Percentiles rank a stretch among this genome's conserved stretches.
phyloP scores from a whole-genome alignment of 2,797 vertebrate genomes.

The Steatocranus sp. region DNA sequence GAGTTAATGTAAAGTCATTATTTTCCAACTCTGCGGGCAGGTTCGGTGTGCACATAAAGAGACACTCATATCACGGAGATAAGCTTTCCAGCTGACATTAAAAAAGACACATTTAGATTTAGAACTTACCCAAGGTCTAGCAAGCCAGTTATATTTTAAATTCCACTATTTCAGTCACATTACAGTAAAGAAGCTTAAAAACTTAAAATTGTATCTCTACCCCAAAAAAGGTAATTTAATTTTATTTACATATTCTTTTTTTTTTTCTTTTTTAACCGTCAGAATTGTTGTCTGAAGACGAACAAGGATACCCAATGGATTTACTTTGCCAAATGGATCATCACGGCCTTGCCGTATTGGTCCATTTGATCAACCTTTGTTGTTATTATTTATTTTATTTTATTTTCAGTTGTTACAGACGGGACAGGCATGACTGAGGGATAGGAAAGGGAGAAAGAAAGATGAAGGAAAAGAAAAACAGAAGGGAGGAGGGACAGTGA shows the following conservation, averaged over 20 bases:
- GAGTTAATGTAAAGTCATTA: neutral
- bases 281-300: no score
- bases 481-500: no score
- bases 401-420: no score
- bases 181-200: neutral
- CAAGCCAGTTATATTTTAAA: neutral
- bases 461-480: no score
- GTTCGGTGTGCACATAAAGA: neutral
- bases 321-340: no score
- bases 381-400: no score
- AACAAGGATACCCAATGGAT: no score
- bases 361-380: no score
- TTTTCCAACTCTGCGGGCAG: neutral
- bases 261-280: no score
- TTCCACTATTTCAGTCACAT: neutral
- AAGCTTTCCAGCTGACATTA: neutral
- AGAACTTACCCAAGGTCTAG: neutral
- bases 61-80: neutral
- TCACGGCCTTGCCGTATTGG: no score
- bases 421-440: no score
- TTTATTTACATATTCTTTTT: conserved; percentile 46
- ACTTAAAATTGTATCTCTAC: neutral
- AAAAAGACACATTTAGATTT: neutral
- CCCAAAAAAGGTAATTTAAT: conserved; percentile 1
- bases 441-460: no score